Evolutionary conservation across 2,113 vertebrate genomes (phyloP), one percentile per base, ranked within the genome.

Genomic region (Nipponia nippon): DNA sequence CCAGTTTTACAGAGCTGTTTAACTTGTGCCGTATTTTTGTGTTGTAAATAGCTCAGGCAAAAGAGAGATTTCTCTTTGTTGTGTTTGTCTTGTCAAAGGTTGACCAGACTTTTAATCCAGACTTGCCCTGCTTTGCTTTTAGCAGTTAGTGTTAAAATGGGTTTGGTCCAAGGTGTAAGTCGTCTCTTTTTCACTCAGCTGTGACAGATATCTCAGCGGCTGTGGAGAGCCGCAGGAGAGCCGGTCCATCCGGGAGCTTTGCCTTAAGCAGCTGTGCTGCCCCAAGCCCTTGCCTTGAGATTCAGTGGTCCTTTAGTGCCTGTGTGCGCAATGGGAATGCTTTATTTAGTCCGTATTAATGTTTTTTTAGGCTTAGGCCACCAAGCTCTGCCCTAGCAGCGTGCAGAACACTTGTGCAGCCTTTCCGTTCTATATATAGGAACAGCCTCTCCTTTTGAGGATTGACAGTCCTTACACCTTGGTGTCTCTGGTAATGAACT

Each of bases 101-200:
- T 63, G 42, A 20, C 13, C 15, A 40, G 11, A 19, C 26, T 46
- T 42, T 58, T 30, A 50, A 44, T 58, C 6, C 30, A 38, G 17
- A 12, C 10, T 32, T 13, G 14, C 16, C 26, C 59, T 34, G 11
- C 66, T 82, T 71, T 72, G 26, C 32, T 32, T 40, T 34, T 59
- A 46, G 29, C 32, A 22, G 16, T 55, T 69, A 50, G 29, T 47
- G 16, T 52, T 83, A 6, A 26, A 38, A 40, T 6, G 36, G 16
- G 7, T 50, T 63, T 55, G 27, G 49, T 83, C 23, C 52, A 21
- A 72, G 58, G 59, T 53, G 67, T 53, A 27, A 40, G 29, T 52
- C 0, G 0, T 13, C 5, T 55, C 6, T 62, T 77, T 88, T 56
- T 49, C 12, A 1, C 22, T 84, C 9, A 2, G 29, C 27, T 78